Conservation (phyloP, 2,113 vertebrate genomes). For the Oreochromis spilurus region DNA sequence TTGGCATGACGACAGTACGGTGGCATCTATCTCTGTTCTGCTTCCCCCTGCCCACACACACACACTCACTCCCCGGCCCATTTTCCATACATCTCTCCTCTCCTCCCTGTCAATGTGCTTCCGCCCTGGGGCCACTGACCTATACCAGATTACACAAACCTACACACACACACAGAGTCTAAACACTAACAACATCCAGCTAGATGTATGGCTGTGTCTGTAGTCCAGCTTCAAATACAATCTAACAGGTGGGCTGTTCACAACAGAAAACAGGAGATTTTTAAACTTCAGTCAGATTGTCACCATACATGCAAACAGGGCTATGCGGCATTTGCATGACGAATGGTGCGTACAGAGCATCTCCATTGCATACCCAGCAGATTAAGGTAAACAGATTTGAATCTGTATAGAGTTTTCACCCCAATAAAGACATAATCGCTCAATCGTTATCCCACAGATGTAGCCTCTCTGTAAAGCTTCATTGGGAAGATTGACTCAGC, state of each 20-base stretch:
- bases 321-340: neutral
- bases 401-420: neutral
- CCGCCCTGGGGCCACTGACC: constrained; percentile 8
- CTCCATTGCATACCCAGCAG: neutral
- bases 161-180: neutral
- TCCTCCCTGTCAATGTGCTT: constrained; percentile 30
- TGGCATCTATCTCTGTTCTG: constrained; percentile 57
- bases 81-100: constrained; percentile 28
- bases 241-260: constrained; percentile 19
- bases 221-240: neutral
- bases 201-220: neutral
- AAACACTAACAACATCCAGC: neutral
- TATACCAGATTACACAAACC: constrained; percentile 26
- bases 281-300: neutral
- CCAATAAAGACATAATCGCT: neutral
- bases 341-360: neutral
- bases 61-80: neutral
- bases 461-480: neutral
- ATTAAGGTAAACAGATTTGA: neutral
- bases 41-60: neutral
- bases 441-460: neutral
- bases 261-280: neutral
- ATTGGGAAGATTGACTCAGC: neutral
- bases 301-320: neutral
- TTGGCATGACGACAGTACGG: constrained; percentile 57